A percentile compares a stretch with the other conserved stretches of the same genome.
These are phyloP conservation scores for Remorina albescens DNA, from an alignment of 2,797 vertebrate species.

Conservation along the genomic window DNA sequence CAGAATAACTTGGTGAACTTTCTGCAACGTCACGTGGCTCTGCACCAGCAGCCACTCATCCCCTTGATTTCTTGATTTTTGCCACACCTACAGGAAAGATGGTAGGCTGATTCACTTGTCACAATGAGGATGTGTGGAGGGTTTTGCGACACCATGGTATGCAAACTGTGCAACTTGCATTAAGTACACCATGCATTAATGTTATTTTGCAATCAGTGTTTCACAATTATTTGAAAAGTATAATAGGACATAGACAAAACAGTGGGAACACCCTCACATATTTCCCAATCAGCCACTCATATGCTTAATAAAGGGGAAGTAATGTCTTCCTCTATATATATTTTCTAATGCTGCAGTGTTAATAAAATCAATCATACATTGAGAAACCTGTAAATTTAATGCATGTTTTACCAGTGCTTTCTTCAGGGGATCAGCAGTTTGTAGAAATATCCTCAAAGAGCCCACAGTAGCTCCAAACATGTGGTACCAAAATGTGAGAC, in stretches of 20 bases:
- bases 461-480: constrained; percentile 85
- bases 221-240: constrained; percentile 72
- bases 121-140: constrained; percentile 79
- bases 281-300: constrained; percentile 65
- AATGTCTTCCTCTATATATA: not conserved
- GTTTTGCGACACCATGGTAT: constrained; percentile 68
- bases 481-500: constrained; percentile 84
- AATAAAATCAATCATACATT: not conserved
- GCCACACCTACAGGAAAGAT: constrained; percentile 84
- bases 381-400: not conserved
- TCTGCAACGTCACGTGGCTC: constrained; percentile 73
- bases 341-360: not conserved
- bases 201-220: constrained; percentile 75
- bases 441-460: constrained; percentile 76
- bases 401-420: constrained; percentile 74
- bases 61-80: constrained; percentile 77
- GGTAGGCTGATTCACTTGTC: constrained; percentile 68
- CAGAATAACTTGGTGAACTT: constrained; percentile 81
- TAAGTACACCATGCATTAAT: constrained; percentile 47
- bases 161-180: constrained; percentile 60
- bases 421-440: constrained; percentile 54
- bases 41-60: constrained; percentile 79
- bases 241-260: constrained; percentile 38
- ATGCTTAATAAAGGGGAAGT: constrained; percentile 57
- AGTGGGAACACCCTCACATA: constrained; percentile 35